Percentiles rank a stretch among this genome's conserved stretches.
Evolutionary conservation across 1,140 invertebrate genomes (phyloP).

Genomic region (Hypothenemus hampei): DNA sequence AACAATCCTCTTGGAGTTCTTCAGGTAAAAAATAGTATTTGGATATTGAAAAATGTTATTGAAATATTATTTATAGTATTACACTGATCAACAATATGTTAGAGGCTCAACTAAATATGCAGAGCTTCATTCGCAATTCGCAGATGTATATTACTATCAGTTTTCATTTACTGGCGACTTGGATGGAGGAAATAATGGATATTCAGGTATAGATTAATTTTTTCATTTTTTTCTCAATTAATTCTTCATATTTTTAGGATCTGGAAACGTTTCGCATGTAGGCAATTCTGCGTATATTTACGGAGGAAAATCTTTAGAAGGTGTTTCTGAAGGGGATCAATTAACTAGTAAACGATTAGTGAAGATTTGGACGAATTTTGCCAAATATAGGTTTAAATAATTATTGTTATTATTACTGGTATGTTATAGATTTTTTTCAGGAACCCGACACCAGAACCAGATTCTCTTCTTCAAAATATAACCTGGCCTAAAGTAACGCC

Average conservation of each 20-base stretch:
- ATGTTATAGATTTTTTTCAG: constrained; percentile 6
- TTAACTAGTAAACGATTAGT: neutral
- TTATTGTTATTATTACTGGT: neutral
- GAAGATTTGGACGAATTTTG: constrained; percentile 1
- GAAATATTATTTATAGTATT: constrained; percentile 10
- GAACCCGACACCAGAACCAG: neutral
- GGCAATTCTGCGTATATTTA: neutral
- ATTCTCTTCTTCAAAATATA: constrained; percentile 3
- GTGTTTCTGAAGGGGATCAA: neutral
- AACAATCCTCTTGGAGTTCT: neutral
- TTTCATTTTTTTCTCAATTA: neutral
- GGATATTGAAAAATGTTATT: too few relatives aligned
- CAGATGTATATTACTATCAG: constrained; percentile 33
- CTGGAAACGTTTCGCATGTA: neutral
- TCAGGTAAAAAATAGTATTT: neutral
- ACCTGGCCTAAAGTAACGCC: constrained; percentile 5
- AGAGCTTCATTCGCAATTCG: constrained; percentile 28
- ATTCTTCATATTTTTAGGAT: neutral
- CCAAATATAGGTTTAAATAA: neutral
- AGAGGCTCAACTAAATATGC: constrained; percentile 26
- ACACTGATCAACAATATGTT: constrained; percentile 2
- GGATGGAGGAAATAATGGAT: constrained; percentile 3
- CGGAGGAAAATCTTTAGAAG: neutral
- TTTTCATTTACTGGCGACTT: constrained; percentile 28
- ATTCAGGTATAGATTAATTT: neutral